A percentile compares a stretch with the other conserved stretches of the same genome.
phyloP scores from a whole-genome alignment of 2,797 vertebrate species.

The Oophaga sylvatica region DNA sequence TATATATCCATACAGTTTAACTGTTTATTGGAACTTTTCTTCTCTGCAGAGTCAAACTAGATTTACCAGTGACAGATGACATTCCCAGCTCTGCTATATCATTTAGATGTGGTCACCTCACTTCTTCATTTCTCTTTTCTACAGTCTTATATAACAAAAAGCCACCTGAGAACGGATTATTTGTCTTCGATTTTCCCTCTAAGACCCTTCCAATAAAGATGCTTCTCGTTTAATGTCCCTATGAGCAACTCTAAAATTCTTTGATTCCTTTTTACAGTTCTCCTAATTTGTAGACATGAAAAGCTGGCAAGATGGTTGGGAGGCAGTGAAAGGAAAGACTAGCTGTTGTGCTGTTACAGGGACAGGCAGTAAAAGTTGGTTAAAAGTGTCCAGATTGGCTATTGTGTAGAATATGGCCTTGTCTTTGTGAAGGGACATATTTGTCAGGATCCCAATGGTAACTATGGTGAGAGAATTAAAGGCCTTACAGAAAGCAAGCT shows the following conservation, averaged over 20 bases:
- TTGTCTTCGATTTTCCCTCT: not conserved
- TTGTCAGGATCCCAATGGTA: conserved; percentile 79
- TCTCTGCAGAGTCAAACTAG: too few species aligned
- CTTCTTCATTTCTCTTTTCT: not conserved
- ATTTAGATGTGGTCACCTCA: not conserved
- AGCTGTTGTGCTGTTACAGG: conserved; percentile 75
- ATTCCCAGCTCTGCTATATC: not conserved
- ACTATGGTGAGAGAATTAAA: conserved; percentile 81
- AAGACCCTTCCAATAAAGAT: conserved; percentile 63
- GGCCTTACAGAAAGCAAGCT: conserved; percentile 76
- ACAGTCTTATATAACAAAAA: conserved; percentile 17
- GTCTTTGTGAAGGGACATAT: conserved; percentile 82
- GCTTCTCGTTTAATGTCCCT: conserved; percentile 61
- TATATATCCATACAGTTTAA: not conserved
- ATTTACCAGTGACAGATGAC: not conserved
- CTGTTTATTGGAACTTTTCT: not conserved
- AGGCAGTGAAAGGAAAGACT: conserved; percentile 73
- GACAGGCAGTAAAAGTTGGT: conserved; percentile 67
- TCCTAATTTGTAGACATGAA: conserved; percentile 81
- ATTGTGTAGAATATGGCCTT: conserved; percentile 80
- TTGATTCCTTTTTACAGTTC: conserved; percentile 69
- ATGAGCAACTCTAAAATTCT: conserved; percentile 62
- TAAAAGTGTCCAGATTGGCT: conserved; percentile 79
- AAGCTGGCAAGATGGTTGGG: conserved; percentile 74
- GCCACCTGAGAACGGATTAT: not conserved